Evolutionary conservation across 2,797 vertebrate genomes (phyloP).

Genomic region (Chelon labrosus): DNA sequence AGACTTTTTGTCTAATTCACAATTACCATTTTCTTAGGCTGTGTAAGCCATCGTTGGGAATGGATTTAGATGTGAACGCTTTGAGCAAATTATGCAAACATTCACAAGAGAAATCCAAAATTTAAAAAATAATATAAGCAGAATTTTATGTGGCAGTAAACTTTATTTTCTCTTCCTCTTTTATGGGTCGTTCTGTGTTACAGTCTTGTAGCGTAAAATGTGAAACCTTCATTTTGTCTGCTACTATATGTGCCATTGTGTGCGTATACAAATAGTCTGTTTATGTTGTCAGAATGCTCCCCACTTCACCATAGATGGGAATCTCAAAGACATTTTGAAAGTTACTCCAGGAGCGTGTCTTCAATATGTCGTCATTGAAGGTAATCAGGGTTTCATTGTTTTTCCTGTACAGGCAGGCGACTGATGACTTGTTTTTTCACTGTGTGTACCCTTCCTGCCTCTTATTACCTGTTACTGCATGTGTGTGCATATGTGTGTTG

Average conservation of each 20-base stretch:
- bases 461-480: slow-evolving; percentile 10
- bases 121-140: neutral
- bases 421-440: neutral
- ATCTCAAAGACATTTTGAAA: slow-evolving; percentile 84
- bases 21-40: neutral
- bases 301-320: slow-evolving; percentile 81
- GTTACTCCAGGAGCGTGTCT: slow-evolving; percentile 84
- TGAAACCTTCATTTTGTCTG: neutral
- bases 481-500: neutral
- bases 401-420: neutral
- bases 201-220: neutral
- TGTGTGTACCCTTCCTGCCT: neutral
- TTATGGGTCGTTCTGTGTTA: neutral
- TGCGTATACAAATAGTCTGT: slow-evolving; percentile 3
- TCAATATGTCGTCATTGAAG: slow-evolving; percentile 89
- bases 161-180: neutral
- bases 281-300: slow-evolving; percentile 83
- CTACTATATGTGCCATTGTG: neutral
- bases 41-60: neutral
- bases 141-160: neutral
- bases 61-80: neutral
- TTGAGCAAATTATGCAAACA: neutral
- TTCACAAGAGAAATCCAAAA: neutral
- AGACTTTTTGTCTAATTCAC: slow-evolving; percentile 2
- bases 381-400: slow-evolving; percentile 73